These are phyloP conservation scores for Heliconius cydno DNA, from an alignment of 2,888 invertebrate species.

Conservation along the genomic window DNA sequence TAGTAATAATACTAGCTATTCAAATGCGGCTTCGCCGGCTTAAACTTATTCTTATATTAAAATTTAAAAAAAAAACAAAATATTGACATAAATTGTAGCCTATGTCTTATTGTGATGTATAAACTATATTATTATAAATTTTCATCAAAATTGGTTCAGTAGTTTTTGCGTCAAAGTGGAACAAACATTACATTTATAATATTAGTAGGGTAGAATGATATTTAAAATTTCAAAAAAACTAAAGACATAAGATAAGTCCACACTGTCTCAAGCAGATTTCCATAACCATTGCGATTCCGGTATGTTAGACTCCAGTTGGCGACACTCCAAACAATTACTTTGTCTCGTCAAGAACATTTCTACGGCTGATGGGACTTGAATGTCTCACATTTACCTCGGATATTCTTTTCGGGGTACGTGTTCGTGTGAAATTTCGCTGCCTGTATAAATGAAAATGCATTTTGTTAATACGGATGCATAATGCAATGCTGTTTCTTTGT, in stretches of 20 bases:
- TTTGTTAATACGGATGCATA: constrained; percentile 15
- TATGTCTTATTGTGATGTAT: too few species aligned
- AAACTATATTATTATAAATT: too few species aligned
- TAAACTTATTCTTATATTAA: too few species aligned
- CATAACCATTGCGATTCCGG: constrained; percentile 52
- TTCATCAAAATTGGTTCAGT: too few species aligned
- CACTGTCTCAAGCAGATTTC: constrained; percentile 65
- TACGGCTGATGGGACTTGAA: constrained; percentile 68
- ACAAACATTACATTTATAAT: too few species aligned
- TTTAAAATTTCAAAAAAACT: constrained; percentile 40
- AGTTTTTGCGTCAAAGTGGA: too few species aligned
- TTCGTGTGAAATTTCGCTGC: constrained; percentile 29
- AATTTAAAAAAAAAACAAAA: too few species aligned
- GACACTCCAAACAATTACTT: constrained; percentile 76
- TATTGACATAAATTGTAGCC: too few species aligned
- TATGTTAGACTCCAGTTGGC: constrained; percentile 59
- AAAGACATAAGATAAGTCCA: constrained; percentile 52
- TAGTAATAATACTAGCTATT: too few species aligned
- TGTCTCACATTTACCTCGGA: constrained; percentile 52
- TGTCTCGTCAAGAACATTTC: constrained; percentile 74
- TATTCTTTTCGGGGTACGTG: constrained; percentile 33
- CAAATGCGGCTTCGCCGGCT: too few species aligned
- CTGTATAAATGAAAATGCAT: not conserved
- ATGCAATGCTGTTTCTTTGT: not conserved
- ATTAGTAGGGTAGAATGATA: too few species aligned